Percentiles rank a stretch among this genome's conserved stretches.
Conservation (phyloP, 2,888 invertebrate species). For the Quadroppia sp. region DNA sequence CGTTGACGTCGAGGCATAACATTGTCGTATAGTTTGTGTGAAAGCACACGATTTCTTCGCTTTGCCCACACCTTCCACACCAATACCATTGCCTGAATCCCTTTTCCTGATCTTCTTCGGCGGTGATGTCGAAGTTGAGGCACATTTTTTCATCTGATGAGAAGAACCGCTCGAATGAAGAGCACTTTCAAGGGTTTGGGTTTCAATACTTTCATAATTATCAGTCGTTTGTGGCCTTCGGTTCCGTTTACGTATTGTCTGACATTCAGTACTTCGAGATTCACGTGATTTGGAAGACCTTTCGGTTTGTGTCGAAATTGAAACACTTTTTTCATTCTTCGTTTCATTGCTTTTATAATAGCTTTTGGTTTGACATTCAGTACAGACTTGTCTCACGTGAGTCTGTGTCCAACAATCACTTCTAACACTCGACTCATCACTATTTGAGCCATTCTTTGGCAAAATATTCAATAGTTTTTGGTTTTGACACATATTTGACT, state of each 20-base stretch:
- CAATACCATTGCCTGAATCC: neutral
- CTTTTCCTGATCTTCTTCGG: constrained; percentile 8
- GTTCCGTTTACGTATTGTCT: constrained; percentile 36
- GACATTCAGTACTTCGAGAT: constrained; percentile 40
- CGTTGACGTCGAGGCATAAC: neutral
- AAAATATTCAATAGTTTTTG: constrained; percentile 16
- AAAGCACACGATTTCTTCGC: constrained; percentile 19
- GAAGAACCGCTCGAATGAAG: constrained; percentile 17
- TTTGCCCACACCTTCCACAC: neutral
- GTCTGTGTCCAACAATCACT: constrained; percentile 9
- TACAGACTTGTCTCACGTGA: neutral
- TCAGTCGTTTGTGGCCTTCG: neutral
- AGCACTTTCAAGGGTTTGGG: constrained; percentile 44
- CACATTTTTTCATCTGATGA: neutral
- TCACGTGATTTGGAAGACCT: neutral
- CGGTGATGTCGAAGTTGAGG: constrained; percentile 21
- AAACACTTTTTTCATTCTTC: neutral
- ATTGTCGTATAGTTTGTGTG: constrained; percentile 32
- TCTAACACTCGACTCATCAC: neutral
- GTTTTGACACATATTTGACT: neutral
- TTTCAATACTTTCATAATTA: constrained; percentile 44
- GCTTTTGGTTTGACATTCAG: constrained; percentile 14
- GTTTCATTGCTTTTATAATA: neutral
- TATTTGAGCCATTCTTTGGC: neutral
- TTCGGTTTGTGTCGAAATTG: constrained; percentile 30